Percentiles rank a stretch among this genome's conserved stretches.
These are phyloP conservation scores for Ursus arctos DNA, from an alignment of 2,113 vertebrate genomes.

Conservation along the genomic window DNA sequence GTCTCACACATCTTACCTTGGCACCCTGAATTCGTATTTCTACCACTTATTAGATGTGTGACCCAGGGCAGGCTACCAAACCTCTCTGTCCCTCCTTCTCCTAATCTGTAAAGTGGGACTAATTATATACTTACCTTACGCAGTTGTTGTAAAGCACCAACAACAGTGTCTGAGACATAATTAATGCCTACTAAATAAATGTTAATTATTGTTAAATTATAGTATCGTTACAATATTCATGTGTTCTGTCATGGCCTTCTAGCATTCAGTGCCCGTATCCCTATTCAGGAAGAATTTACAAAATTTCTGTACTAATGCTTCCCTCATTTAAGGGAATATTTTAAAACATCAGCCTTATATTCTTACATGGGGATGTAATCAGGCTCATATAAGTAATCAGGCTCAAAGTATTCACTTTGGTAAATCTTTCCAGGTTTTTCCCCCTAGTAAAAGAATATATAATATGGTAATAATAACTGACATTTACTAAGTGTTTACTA, in stretches of 20 bases:
- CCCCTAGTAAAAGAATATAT: not conserved
- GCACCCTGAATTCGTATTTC: not conserved
- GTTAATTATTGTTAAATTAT: not conserved
- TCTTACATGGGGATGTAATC: not conserved
- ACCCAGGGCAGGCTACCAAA: not conserved
- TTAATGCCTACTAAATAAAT: not conserved
- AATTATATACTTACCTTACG: not conserved
- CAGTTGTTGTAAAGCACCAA: not conserved
- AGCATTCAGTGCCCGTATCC: not conserved
- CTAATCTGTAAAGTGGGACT: not conserved
- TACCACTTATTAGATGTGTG: not conserved
- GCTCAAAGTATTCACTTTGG: not conserved
- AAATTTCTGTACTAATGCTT: not conserved
- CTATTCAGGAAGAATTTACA: conserved; percentile 54
- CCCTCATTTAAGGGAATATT: conserved; percentile 43
- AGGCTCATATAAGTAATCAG: not conserved
- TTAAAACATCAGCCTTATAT: conserved; percentile 1
- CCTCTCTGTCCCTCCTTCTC: not conserved
- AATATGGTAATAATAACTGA: not conserved
- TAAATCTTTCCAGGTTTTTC: not conserved
- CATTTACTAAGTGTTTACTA: not conserved
- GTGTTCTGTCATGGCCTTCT: not conserved
- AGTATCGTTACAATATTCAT: not conserved
- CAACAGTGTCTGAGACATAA: not conserved
- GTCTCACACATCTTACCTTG: not conserved